phyloP scores from a whole-genome alignment of 2,113 vertebrate species.

The Peromyscus maniculatus region DNA sequence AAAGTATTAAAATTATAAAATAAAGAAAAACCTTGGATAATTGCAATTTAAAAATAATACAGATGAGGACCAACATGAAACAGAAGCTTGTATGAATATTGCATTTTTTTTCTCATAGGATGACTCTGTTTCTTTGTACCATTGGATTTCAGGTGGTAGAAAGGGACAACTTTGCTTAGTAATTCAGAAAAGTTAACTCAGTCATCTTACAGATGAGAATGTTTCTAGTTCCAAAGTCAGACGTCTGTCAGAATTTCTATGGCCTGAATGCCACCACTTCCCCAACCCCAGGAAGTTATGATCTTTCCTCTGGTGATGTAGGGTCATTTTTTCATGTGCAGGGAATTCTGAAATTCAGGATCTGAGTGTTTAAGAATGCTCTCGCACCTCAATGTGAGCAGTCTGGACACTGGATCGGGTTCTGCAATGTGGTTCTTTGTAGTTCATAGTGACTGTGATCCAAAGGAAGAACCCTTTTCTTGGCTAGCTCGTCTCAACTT shows the following conservation, averaged over 20 bases:
- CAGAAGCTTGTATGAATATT: background rate
- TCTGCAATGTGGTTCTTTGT: background rate
- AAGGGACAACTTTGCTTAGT: background rate
- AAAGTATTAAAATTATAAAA: background rate
- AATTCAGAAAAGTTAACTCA: background rate
- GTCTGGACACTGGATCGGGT: no score
- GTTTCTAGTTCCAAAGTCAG: background rate
- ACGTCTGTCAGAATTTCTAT: background rate
- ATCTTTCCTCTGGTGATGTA: background rate
- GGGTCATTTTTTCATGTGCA: background rate
- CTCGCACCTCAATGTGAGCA: no score
- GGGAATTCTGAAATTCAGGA: background rate
- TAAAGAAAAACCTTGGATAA: background rate
- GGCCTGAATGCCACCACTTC: background rate
- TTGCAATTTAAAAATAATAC: background rate
- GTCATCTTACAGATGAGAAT: background rate
- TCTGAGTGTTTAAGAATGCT: background rate
- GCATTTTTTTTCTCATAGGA: background rate
- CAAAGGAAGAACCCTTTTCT: background rate
- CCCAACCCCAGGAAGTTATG: background rate
- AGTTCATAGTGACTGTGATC: background rate
- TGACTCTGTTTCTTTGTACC: background rate
- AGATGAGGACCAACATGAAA: background rate
- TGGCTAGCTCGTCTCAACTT: background rate
- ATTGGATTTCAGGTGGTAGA: background rate